Evolutionary conservation across 2,888 invertebrate species (phyloP), one percentile per base, ranked within the genome.

Genomic region (Athalia cordata): DNA sequence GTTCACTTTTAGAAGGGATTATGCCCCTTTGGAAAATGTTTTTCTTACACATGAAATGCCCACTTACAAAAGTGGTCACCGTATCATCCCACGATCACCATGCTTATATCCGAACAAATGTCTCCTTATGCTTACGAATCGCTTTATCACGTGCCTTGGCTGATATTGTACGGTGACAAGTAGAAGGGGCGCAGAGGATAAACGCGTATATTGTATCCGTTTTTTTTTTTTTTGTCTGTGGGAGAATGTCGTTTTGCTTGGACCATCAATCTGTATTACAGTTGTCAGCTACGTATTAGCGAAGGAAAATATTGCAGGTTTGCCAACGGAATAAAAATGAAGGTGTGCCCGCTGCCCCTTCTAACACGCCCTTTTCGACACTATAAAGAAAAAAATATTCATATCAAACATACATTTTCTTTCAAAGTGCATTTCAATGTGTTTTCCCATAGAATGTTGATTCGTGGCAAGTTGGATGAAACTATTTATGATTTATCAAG

Each of bases 191-290:
- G 72, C 47, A 5, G 7, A 5, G 1, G 29, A 29, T 29, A 29
- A 29, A 29, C 55, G 11, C 55, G 55, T 55, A n/a, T 55, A 55
- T 55, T 29, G 29, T 29, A 29, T 29, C 29, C 29, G 29, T 29
- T 29, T 29, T 29, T 29, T 2, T 29, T 29, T 29, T 29, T 29
- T 29, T 6, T 59, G 52, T 15, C 57, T 57, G 72, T 72, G 52
- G 59, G 15, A 72, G 45, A 13, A 72, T 64, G 75, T 75, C 15
- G 75, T 75, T 62, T 59, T 43, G 75, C 75, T 75, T 29, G 49
- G 75, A 75, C 75, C 64, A 75, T 75, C 75, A 75, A 75, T 75
- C 75, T 75, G 75, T 75, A 75, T 75, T 75, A 75, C 59, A 49
- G 62, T 64, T 75, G 75, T 75, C 75, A 75, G 49, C 43, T 7